Conservation (phyloP, 2,113 vertebrate species). For the Saguinus midas region DNA sequence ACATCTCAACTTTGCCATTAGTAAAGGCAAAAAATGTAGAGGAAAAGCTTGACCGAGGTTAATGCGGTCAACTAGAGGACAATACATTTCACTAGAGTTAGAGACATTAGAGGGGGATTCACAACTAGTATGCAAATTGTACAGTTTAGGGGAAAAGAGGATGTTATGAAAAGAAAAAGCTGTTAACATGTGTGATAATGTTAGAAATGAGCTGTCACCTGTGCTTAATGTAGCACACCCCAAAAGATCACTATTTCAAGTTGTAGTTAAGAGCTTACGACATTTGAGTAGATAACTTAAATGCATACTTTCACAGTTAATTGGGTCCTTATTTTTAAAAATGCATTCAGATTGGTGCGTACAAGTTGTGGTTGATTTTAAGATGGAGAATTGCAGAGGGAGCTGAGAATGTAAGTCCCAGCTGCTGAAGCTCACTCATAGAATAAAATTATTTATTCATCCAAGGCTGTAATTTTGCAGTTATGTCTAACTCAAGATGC, state of each 20-base stretch:
- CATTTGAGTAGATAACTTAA: background rate
- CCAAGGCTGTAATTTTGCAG: constrained; percentile 25
- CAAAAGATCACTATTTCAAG: background rate
- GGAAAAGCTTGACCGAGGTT: background rate
- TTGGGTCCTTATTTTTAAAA: background rate
- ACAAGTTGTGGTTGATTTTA: background rate
- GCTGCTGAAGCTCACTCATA: background rate
- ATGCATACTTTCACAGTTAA: background rate
- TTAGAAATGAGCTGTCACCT: background rate
- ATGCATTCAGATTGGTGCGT: background rate
- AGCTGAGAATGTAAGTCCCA: background rate
- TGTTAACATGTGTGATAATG: background rate
- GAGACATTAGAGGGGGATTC: background rate
- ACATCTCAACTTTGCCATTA: background rate
- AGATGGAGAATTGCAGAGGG: background rate
- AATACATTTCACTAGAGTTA: background rate
- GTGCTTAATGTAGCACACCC: background rate
- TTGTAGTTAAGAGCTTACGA: background rate
- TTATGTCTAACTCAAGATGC: constrained; percentile 18
- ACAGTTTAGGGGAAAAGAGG: background rate
- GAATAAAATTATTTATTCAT: constrained; percentile 39
- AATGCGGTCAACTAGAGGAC: background rate
- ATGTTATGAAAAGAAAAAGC: background rate
- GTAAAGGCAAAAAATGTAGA: background rate
- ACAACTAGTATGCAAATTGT: background rate